phyloP scores from a whole-genome alignment of 1,140 invertebrate species.

The Parasteatoda tepidariorum region DNA sequence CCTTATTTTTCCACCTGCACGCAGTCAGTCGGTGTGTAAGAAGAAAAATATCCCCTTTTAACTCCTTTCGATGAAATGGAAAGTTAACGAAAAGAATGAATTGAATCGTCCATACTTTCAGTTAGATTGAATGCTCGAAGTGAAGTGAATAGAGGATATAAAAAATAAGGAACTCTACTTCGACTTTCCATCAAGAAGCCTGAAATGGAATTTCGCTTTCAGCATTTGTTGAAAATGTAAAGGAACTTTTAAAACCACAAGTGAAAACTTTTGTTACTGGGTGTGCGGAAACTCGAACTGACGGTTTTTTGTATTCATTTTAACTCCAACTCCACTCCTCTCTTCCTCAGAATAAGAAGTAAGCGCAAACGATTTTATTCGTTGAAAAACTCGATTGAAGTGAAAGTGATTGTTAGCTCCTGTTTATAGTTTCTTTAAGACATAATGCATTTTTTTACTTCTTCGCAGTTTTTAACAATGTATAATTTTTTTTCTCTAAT shows the following conservation, averaged over 20 bases:
- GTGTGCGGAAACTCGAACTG: background rate
- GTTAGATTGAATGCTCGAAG: constrained; percentile 18
- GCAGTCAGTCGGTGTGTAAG: background rate
- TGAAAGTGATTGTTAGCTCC: no score
- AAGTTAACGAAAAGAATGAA: constrained; percentile 41
- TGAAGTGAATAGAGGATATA: background rate
- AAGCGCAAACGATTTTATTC: no score
- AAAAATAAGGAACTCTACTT: background rate
- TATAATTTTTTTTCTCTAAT: no score
- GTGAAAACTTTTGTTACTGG: constrained; percentile 7
- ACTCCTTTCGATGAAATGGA: background rate
- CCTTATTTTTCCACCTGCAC: background rate
- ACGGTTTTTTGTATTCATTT: background rate
- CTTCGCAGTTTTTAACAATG: no score
- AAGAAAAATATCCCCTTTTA: background rate
- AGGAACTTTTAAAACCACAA: constrained; percentile 24
- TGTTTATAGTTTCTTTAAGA: no score
- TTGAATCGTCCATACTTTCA: constrained; percentile 27
- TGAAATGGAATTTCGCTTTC: constrained; percentile 28
- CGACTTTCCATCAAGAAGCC: constrained; percentile 20
- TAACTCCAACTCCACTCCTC: no score
- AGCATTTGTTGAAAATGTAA: constrained; percentile 7
- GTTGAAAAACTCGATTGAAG: no score
- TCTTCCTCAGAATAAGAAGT: no score
- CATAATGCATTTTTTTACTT: no score